phyloP scores from a whole-genome alignment of 2,113 vertebrate species.

The Panurus biarmicus region DNA sequence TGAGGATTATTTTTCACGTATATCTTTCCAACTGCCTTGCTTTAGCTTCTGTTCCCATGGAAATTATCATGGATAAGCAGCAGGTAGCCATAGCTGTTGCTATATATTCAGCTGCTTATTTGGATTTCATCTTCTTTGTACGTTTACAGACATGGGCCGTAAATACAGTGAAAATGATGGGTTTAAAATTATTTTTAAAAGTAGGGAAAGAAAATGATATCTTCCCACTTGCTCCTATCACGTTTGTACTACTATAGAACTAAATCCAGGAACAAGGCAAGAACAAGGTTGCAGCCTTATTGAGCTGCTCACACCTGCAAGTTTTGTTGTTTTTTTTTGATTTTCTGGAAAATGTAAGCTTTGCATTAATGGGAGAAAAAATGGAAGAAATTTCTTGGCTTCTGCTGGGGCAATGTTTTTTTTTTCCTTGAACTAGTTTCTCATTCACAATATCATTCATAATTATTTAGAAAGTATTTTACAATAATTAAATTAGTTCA shows the following conservation, averaged over 20 bases:
- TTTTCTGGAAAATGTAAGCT: not conserved
- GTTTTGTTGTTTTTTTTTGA: not conserved
- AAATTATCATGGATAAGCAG: conserved; percentile 2
- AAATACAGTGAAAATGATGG: not conserved
- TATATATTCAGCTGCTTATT: not conserved
- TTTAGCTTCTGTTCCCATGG: conserved; percentile 2
- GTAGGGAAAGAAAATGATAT: not conserved
- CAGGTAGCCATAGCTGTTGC: not conserved
- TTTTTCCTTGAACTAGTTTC: not conserved
- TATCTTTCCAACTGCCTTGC: not conserved
- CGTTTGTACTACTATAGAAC: accelerated
- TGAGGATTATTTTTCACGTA: not conserved
- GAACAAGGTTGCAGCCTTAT: not conserved
- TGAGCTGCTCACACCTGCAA: not conserved
- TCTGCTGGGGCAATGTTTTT: not conserved
- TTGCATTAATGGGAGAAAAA: not conserved
- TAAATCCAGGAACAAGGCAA: not conserved
- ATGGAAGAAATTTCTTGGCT: not conserved
- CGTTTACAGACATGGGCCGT: not conserved
- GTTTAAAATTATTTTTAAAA: not conserved
- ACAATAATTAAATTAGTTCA: not conserved
- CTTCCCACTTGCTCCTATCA: not conserved
- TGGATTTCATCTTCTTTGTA: not conserved
- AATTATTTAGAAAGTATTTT: not conserved
- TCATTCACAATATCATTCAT: not conserved